Conservation (phyloP, 2,113 vertebrate genomes). For the Aldabrachelys gigantea region DNA sequence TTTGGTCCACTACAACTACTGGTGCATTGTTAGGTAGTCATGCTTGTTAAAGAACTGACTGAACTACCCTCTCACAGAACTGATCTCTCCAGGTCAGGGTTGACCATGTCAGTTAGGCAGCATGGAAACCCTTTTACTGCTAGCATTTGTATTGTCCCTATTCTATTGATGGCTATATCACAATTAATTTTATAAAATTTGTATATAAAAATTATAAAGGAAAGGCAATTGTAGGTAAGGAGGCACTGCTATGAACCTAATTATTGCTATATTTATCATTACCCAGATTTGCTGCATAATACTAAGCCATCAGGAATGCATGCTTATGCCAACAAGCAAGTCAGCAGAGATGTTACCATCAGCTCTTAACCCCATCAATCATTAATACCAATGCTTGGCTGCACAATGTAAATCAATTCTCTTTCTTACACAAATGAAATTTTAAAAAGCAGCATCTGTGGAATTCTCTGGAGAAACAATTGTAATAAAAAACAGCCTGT, state of each 20-base stretch:
- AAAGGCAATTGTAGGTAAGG: not conserved
- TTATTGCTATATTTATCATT: not conserved
- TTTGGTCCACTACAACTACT: not conserved
- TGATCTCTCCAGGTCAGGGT: not conserved
- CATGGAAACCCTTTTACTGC: not conserved
- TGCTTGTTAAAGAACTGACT: not conserved
- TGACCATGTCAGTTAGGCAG: not conserved
- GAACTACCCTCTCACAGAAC: not conserved
- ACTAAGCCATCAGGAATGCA: not conserved
- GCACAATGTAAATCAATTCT: not conserved
- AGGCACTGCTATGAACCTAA: not conserved
- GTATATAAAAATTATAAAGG: not conserved
- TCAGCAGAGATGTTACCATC: not conserved
- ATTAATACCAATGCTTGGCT: not conserved
- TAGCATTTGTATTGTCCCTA: not conserved
- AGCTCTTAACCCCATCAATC: accelerated
- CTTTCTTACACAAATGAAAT: not conserved
- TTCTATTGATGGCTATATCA: not conserved
- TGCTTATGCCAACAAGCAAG: not conserved
- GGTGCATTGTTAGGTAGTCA: not conserved
- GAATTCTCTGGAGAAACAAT: not conserved
- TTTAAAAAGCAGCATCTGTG: not conserved
- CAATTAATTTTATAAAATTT: not conserved
- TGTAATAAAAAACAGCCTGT: not conserved
- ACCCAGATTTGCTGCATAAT: not conserved